These are phyloP conservation scores for Heterohyrax brucei DNA, from an alignment of 2,797 vertebrate genomes.

Conservation along the genomic window DNA sequence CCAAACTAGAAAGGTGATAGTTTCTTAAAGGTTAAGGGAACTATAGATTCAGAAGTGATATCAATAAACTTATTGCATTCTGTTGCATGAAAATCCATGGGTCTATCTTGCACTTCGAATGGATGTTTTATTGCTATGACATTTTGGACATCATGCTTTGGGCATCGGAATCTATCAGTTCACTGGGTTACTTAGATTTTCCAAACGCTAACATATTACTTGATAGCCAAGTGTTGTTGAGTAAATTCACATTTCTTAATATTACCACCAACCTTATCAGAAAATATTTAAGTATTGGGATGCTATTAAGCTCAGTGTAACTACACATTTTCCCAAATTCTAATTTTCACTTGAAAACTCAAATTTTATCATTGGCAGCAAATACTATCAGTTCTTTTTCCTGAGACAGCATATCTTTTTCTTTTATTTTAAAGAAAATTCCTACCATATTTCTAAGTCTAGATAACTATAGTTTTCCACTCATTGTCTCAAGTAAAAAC, in stretches of 20 bases:
- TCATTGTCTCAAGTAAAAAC: conserved; percentile 42
- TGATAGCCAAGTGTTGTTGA: neutral
- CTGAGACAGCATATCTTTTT: neutral
- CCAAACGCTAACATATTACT: neutral
- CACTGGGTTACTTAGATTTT: neutral
- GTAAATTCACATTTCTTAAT: neutral
- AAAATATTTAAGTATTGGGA: neutral
- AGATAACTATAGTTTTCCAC: neutral
- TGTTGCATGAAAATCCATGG: neutral
- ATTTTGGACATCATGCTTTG: neutral
- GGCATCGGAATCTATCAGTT: conserved; percentile 19
- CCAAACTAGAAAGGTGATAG: neutral
- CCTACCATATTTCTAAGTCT: neutral
- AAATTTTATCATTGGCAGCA: neutral
- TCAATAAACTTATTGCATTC: neutral
- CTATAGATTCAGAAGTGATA: neutral
- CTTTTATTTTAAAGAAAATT: conserved; percentile 43
- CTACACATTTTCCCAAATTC: conserved; percentile 18
- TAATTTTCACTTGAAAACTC: conserved; percentile 41
- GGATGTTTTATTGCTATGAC: neutral
- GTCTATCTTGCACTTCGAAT: neutral
- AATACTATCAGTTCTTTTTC: neutral
- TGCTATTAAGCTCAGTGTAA: neutral
- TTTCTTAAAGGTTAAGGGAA: neutral
- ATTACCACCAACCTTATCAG: neutral